These are phyloP conservation scores for Drosophila tristis DNA, from an alignment of 1,140 invertebrate genomes.

Conservation along the genomic window DNA sequence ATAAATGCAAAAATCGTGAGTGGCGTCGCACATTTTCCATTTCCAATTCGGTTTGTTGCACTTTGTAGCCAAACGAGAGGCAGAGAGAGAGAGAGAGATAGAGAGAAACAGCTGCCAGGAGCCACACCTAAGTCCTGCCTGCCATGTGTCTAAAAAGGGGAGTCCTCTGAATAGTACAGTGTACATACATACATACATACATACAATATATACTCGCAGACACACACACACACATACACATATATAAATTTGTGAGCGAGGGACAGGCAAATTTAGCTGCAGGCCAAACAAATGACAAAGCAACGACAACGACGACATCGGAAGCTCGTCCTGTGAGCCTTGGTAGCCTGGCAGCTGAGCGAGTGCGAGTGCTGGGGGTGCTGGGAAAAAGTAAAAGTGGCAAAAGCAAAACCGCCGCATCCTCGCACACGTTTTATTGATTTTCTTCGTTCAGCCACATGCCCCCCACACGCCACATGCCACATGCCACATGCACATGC, in stretches of 20 bases:
- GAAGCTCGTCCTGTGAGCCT: constrained; percentile 53
- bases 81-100: constrained; percentile 2
- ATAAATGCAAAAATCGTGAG: constrained; percentile 60
- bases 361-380: too few species aligned
- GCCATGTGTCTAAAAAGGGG: constrained; percentile 20
- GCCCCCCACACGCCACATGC: constrained; percentile 16
- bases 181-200: too few species aligned
- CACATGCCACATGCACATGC: constrained; percentile 73
- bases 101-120: constrained; percentile 69
- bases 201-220: too few species aligned
- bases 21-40: constrained; percentile 49
- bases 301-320: constrained; percentile 53
- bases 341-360: constrained; percentile 46
- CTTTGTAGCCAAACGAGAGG: constrained; percentile 53
- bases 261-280: constrained; percentile 78
- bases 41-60: constrained; percentile 79
- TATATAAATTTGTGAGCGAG: too few species aligned
- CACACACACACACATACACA: constrained; percentile 20
- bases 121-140: constrained; percentile 75
- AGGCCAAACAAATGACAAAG: constrained; percentile 81
- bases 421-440: constrained; percentile 81
- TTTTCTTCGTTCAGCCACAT: constrained; percentile 54
- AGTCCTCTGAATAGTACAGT: too few species aligned
- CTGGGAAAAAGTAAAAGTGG: constrained; percentile 77
- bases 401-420: constrained; percentile 57